Base-by-base conservation (phyloP, 2,113 vertebrate genomes). In the Tringa solitaria region DNA sequence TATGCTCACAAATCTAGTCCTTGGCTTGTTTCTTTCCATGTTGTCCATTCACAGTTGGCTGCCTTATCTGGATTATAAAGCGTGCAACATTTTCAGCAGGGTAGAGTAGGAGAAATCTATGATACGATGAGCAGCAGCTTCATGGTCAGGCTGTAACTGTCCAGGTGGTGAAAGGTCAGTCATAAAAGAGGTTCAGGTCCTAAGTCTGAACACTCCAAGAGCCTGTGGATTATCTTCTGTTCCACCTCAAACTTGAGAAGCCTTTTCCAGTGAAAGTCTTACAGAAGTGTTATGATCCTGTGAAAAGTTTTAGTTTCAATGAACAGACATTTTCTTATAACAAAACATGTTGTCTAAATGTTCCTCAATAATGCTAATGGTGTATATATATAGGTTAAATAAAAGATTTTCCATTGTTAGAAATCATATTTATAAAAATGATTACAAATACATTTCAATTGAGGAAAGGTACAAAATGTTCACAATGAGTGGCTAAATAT, bases 401-500 rank as follows among this genome's bases (percentile, higher is more conserved):
- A 87, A 94, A 97, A 88, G 85, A 92, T 92, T 94, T 89, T 85
- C 79, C 21, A 5, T 83, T 77, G 35, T 79, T 96, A 79, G 35
- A 96, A 97, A 95, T 70, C 35, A 32, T 37, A 17, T 81, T 97
- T 96, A 56, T 87, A 96, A 89, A 97, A 93, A 69, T 21, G 10
- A 92, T 94, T 87, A 94, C 88, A 95, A 98, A 93, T 33, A 87
- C 33, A 22, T 97, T 98, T 96, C 94, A 96, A 65, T 46, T 86
- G 90, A 95, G 96, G 92, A 75, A 96, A 94, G 72, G 60, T 80
- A 89, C 79, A 70, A 98, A 91, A 95, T 84, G 64, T 69, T 93
- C 94, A 97, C 96, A 98, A 97, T 90, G 82, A 87, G 76, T 81
- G 70, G 65, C 70, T 98, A 95, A 97, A 97, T 96, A 97, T 85